Percentiles rank a stretch among this genome's conserved stretches.
phyloP scores from a whole-genome alignment of 1,140 invertebrate species.

The Gryon sp. region DNA sequence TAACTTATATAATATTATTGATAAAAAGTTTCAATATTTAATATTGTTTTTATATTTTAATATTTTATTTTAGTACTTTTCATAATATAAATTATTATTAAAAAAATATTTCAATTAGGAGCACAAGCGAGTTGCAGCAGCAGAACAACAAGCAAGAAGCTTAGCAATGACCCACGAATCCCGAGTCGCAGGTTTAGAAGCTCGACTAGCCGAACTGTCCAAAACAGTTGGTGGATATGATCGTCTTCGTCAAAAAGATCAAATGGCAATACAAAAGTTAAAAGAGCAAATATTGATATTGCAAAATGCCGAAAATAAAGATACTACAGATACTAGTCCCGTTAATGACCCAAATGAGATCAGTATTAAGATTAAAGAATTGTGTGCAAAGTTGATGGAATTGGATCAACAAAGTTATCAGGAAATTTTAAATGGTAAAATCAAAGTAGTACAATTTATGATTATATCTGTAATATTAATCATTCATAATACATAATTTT shows the following conservation, averaged over 20 bases:
- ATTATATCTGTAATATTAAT: neutral
- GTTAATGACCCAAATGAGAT: conserved; percentile 69
- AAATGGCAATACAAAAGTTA: conserved; percentile 86
- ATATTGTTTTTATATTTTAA: too few relatives aligned
- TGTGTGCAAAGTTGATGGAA: conserved; percentile 69
- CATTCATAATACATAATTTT: neutral
- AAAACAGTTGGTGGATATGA: conserved; percentile 89
- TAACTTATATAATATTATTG: too few relatives aligned
- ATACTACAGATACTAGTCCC: conserved; percentile 60
- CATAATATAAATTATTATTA: conserved; percentile 15
- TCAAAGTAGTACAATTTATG: conserved; percentile 59
- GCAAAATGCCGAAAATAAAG: conserved; percentile 73
- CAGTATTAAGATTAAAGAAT: conserved; percentile 68
- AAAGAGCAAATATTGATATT: conserved; percentile 80
- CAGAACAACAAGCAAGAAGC: conserved; percentile 84
- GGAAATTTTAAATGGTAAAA: conserved; percentile 70
- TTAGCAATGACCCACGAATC: conserved; percentile 86
- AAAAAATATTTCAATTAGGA: conserved; percentile 79
- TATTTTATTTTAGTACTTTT: neutral
- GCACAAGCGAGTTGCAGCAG: conserved; percentile 83
- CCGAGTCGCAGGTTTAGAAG: conserved; percentile 87
- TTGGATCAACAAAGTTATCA: conserved; percentile 69
- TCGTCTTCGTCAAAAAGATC: conserved; percentile 85
- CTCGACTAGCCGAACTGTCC: conserved; percentile 88
- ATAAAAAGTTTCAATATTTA: too few relatives aligned